Base-by-base conservation (phyloP, 1,140 invertebrate species). In the Colletes latitarsis region DNA sequence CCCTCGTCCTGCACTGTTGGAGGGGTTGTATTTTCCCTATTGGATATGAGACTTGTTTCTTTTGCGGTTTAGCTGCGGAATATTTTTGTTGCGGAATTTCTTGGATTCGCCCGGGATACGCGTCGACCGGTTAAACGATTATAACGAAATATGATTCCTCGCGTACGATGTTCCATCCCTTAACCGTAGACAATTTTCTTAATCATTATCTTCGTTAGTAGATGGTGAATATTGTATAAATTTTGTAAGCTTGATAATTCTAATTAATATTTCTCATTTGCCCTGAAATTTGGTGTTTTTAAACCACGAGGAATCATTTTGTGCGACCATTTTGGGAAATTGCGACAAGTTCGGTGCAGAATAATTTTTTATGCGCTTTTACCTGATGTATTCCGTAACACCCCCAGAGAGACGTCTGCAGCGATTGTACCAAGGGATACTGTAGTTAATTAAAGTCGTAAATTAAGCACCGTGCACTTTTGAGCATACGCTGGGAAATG, bases 371-470 rank as follows among this genome's bases (percentile, higher is more conserved):
- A 17, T 17, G 21, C 4, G 41, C 14, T 58, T 39, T 41, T 6
- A 19, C 14, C 52, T n/a, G 52, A 79, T 39, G 77, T 57, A 41
- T 39, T 41, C 15, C 8, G 60, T 5, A 41, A 41, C 4, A 30
- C 41, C 77, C 46, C 60, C 12, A 15, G 70, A 21, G 77, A 41
- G 41, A 49, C 41, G 70, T 73, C 70, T 39, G 53, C 60, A 30
- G 17, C 49, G 70, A 73, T 73, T 74, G 30, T 21, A 15, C 41
- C 70, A n/a, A 55, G 77, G 77, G 70, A 80, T 60, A 41, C 60
- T 41, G 30, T 10, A 53, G 71, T 67, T 80, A 80, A 80, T 74
- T 80, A 80, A 74, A 74, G 52, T 30, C 43, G 71, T 80, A 74
- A 80, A 74, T 74, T 67, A 80, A 75, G 43, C n/a, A 58, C 17